Conservation (phyloP, 2,113 vertebrate genomes). For the Prionailurus bengalensis region DNA sequence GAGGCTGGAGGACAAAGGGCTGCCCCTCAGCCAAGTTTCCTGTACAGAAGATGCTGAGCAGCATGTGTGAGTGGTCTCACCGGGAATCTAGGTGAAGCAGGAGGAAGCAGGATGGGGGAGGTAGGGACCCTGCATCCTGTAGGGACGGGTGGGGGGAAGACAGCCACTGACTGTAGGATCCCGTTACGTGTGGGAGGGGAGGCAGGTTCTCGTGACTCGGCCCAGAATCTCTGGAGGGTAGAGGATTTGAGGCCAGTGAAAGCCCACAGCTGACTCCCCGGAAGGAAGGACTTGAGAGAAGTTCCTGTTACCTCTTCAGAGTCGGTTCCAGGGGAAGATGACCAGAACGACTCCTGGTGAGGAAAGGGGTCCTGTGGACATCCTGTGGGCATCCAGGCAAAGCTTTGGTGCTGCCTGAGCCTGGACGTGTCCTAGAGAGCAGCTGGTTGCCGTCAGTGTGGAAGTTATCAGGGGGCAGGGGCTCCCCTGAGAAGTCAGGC, state of each 20-base stretch:
- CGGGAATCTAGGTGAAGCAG: background rate
- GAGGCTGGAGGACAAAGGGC: background rate
- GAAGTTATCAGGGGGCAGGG: background rate
- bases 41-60: background rate
- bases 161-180: background rate
- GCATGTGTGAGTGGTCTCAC: background rate
- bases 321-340: background rate
- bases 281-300: background rate
- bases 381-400: background rate
- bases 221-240: background rate
- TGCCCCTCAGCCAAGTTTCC: background rate
- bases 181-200: background rate
- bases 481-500: background rate
- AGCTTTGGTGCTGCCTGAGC: no score
- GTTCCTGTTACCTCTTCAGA: background rate
- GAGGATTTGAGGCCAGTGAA: background rate
- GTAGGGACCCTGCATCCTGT: background rate
- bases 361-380: background rate
- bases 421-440: background rate
- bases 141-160: fast-evolving
- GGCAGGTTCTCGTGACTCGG: background rate
- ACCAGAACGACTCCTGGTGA: background rate
- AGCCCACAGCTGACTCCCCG: background rate
- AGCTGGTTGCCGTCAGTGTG: background rate
- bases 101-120: background rate